Evolutionary conservation across 2,888 invertebrate species (phyloP).

Genomic region (Pseudolycoriella hygida): DNA sequence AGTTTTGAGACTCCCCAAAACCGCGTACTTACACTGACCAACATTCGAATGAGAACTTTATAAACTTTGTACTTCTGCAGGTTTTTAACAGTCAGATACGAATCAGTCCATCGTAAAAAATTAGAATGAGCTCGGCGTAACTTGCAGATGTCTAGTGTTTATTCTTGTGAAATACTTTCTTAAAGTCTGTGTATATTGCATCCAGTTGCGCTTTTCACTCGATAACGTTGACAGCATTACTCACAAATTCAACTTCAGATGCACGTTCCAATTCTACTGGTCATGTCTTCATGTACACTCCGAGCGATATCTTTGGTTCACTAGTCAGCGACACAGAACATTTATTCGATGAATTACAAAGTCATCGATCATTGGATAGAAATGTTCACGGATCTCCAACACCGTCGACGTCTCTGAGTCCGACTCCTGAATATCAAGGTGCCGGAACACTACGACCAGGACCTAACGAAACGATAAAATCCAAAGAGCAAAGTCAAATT

Average conservation of each 20-base stretch:
- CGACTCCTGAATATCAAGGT: constrained; percentile 24
- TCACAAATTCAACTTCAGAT: constrained; percentile 32
- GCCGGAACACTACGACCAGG: background rate
- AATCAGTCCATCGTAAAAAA: too few species aligned
- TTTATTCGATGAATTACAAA: constrained; percentile 31
- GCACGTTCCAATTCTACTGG: constrained; percentile 53
- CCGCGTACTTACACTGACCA: too few species aligned
- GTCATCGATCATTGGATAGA: constrained; percentile 18
- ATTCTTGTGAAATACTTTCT: too few species aligned
- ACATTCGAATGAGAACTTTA: too few species aligned
- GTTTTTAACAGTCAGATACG: too few species aligned
- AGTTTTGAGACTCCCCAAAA: too few species aligned
- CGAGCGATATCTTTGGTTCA: constrained; percentile 39
- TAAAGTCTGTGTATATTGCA: too few species aligned
- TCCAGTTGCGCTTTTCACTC: too few species aligned
- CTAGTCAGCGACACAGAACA: constrained; percentile 37
- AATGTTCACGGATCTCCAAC: constrained; percentile 18
- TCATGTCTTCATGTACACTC: constrained; percentile 34
- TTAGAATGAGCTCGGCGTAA: too few species aligned
- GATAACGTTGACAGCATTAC: too few species aligned
- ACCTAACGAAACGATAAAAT: background rate
- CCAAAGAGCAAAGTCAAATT: background rate
- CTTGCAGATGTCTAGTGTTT: too few species aligned
- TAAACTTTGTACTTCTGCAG: too few species aligned
- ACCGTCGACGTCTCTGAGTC: constrained; percentile 30